These are phyloP conservation scores for Odontamblyopus rebecca DNA, from an alignment of 2,797 vertebrate genomes.

Conservation along the genomic window DNA sequence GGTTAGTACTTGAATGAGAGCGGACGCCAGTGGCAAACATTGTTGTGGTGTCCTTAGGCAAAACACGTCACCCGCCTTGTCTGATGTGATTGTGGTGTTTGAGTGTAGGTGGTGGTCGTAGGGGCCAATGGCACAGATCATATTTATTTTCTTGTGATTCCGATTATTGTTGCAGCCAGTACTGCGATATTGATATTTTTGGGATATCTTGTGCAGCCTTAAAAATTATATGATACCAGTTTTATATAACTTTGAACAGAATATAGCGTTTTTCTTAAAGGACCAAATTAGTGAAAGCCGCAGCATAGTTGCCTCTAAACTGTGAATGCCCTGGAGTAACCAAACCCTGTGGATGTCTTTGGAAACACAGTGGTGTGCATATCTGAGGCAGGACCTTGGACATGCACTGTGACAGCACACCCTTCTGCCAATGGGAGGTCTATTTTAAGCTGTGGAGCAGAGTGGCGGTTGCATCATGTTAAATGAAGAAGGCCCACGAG, in stretches of 20 bases:
- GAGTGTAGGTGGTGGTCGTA: no score
- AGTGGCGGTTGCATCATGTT: slow-evolving; percentile 64
- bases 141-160: no score
- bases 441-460: slow-evolving; percentile 51
- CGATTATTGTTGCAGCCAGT: no score
- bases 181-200: no score
- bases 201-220: no score
- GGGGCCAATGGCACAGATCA: no score
- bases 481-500: slow-evolving; percentile 21
- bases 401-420: slow-evolving; percentile 24
- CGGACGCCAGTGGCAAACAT: no score
- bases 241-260: neutral
- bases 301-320: slow-evolving; percentile 7
- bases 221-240: neutral
- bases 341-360: slow-evolving; percentile 10
- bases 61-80: no score
- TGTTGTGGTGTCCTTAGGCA: no score
- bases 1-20: no score
- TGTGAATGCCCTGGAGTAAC: slow-evolving; percentile 7
- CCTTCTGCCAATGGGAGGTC: slow-evolving; percentile 37
- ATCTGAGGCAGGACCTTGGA: slow-evolving; percentile 18
- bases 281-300: slow-evolving; percentile 27
- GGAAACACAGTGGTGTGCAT: slow-evolving; percentile 9
- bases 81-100: no score
- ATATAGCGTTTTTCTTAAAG: neutral